Evolutionary conservation across 2,797 vertebrate species (phyloP).

Genomic region (Micromesistius poutassou): DNA sequence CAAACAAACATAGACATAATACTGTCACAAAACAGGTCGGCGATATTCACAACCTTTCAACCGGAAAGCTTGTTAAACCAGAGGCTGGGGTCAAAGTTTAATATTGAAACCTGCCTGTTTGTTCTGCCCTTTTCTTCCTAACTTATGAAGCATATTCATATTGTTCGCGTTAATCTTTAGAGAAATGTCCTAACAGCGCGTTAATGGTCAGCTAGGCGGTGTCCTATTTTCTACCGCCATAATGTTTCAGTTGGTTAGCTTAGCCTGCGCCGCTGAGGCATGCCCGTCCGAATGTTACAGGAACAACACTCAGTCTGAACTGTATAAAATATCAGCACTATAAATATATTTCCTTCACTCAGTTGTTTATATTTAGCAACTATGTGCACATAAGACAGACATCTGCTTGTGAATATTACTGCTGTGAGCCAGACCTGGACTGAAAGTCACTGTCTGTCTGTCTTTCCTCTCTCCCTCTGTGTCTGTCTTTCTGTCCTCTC

Average conservation of each 20-base stretch:
- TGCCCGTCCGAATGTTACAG: background rate
- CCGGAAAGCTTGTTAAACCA: background rate
- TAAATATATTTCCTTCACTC: background rate
- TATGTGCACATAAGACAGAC: background rate
- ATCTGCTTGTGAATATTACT: background rate
- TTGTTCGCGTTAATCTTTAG: slow-evolving; percentile 40
- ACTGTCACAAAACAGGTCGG: background rate
- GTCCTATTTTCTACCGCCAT: slow-evolving; percentile 32
- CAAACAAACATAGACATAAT: background rate
- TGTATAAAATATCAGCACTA: background rate
- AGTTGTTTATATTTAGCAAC: background rate
- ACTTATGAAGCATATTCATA: background rate
- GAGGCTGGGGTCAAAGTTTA: background rate
- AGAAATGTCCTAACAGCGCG: slow-evolving; percentile 26
- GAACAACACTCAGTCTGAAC: background rate
- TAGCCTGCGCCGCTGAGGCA: background rate
- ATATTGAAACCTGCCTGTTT: background rate
- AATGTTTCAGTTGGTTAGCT: background rate
- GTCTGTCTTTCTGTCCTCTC: too few species aligned
- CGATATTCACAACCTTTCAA: background rate
- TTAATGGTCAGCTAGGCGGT: slow-evolving; percentile 41
- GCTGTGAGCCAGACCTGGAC: background rate
- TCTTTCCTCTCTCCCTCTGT: too few species aligned
- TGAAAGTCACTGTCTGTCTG: background rate
- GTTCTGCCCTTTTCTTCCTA: background rate